phyloP scores from a whole-genome alignment of 2,797 vertebrate genomes.

The Rhynchotus rufescens region DNA sequence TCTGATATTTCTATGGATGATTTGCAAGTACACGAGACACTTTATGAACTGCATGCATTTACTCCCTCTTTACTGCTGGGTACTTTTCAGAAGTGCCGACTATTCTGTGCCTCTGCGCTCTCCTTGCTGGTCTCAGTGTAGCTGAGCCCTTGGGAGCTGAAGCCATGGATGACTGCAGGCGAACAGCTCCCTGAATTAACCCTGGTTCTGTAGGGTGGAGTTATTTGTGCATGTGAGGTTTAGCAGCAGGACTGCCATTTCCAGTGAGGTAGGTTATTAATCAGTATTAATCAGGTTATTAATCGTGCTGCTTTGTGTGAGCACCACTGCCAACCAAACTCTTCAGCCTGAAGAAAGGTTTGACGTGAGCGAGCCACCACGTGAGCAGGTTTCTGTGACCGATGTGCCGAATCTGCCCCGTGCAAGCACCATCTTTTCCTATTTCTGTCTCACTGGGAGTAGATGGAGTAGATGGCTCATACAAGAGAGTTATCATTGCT shows the following conservation, averaged over 20 bases:
- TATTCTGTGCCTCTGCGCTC: not conserved
- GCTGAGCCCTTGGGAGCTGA: not conserved
- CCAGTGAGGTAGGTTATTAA: constrained; percentile 28
- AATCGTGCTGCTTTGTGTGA: not conserved
- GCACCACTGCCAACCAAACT: not conserved
- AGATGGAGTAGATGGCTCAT: constrained; percentile 15
- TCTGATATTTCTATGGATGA: not conserved
- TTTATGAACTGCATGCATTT: not conserved
- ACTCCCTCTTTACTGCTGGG: not conserved
- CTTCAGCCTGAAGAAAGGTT: not conserved
- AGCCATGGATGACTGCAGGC: not conserved
- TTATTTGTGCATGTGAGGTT: not conserved
- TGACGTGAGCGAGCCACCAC: not conserved
- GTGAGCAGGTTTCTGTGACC: constrained; percentile 33
- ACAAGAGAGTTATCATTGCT: not conserved
- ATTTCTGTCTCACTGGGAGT: constrained; percentile 5
- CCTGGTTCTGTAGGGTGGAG: constrained; percentile 33
- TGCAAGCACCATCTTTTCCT: not conserved
- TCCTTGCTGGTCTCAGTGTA: not conserved
- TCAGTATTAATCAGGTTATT: constrained; percentile 41
- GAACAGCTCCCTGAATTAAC: not conserved
- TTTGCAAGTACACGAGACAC: not conserved
- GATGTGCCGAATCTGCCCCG: not conserved
- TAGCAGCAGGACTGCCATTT: not conserved
- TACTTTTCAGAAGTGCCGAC: not conserved